These are phyloP conservation scores for Idaea straminata DNA, from an alignment of 2,888 invertebrate genomes.

Conservation along the genomic window DNA sequence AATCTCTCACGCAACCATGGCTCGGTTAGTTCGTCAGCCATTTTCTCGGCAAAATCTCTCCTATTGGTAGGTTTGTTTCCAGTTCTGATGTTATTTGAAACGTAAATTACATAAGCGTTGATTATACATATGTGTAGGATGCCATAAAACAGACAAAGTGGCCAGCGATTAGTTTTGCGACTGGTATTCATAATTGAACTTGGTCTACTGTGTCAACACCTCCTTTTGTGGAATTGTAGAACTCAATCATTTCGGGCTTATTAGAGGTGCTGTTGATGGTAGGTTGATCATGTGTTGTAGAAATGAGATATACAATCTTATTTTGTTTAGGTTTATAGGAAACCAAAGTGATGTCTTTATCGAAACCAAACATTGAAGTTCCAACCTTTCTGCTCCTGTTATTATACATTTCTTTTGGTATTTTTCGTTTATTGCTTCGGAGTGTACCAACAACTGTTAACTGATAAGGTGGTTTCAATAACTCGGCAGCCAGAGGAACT, in stretches of 20 bases:
- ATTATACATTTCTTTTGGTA: constrained; percentile 9
- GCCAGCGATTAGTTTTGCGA: constrained; percentile 26
- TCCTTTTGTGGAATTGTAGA: constrained; percentile 6
- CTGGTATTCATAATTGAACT: constrained; percentile 22
- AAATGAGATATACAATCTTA: constrained; percentile 9
- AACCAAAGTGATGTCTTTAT: constrained; percentile 16
- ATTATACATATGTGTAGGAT: constrained; percentile 22
- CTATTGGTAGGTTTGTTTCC: constrained; percentile 12
- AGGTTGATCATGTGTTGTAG: constrained; percentile 11
- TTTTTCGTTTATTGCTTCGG: constrained; percentile 11
- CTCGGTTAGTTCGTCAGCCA: constrained; percentile 15
- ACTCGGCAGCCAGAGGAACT: constrained; percentile 7
- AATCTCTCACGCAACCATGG: constrained; percentile 22
- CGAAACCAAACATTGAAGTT: constrained; percentile 16
- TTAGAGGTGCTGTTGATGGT: constrained; percentile 10
- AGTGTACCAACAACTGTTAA: constrained; percentile 11
- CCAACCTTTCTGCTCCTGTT: constrained; percentile 5
- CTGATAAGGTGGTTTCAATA: constrained; percentile 12
- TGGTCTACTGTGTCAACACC: constrained; percentile 25
- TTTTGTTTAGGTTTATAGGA: constrained; percentile 10
- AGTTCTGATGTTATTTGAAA: constrained; percentile 12
- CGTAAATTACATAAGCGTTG: constrained; percentile 18
- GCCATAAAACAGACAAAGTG: constrained; percentile 21
- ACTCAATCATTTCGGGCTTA: constrained; percentile 6
- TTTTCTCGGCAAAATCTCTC: constrained; percentile 5